Conservation (phyloP, 2,888 invertebrate genomes). For the Teleogryllus oceanicus region DNA sequence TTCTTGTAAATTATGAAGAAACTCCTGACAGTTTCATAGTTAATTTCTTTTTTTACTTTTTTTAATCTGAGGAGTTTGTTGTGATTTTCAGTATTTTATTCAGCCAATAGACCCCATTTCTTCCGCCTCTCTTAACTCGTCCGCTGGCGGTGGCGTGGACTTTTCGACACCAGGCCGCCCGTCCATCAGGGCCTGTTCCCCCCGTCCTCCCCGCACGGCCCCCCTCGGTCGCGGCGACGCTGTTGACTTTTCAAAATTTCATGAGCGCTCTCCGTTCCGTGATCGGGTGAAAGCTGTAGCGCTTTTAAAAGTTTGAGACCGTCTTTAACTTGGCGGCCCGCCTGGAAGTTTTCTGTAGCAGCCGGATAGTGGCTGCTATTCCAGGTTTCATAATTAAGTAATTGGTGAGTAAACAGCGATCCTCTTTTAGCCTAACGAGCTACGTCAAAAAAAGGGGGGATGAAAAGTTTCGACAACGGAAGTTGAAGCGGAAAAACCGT, state of each 20-base stretch:
- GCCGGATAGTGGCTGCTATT: constrained; percentile 18
- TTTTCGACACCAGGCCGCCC: too few species aligned
- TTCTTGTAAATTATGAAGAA: too few species aligned
- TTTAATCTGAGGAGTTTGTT: too few species aligned
- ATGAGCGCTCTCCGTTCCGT: not conserved
- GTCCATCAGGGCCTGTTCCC: too few species aligned
- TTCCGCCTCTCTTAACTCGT: too few species aligned
- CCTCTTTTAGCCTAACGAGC: constrained; percentile 1
- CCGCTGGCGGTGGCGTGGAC: too few species aligned
- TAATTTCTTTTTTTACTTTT: too few species aligned
- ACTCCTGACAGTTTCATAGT: too few species aligned
- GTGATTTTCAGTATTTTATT: too few species aligned
- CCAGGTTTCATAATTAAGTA: constrained; percentile 18
- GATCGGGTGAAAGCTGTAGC: constrained; percentile 18
- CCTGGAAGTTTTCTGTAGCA: constrained; percentile 7
- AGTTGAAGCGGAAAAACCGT: not conserved
- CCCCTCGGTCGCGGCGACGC: not conserved
- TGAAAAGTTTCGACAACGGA: not conserved
- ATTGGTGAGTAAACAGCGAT: constrained; percentile 10
- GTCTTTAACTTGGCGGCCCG: not conserved
- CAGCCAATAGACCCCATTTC: too few species aligned
- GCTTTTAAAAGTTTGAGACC: constrained; percentile 2
- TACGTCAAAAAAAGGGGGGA: not conserved
- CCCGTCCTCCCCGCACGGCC: not conserved
- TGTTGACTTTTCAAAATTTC: constrained; percentile 18